Conservation (phyloP, 2,888 invertebrate species). For the Papilio protenor region DNA sequence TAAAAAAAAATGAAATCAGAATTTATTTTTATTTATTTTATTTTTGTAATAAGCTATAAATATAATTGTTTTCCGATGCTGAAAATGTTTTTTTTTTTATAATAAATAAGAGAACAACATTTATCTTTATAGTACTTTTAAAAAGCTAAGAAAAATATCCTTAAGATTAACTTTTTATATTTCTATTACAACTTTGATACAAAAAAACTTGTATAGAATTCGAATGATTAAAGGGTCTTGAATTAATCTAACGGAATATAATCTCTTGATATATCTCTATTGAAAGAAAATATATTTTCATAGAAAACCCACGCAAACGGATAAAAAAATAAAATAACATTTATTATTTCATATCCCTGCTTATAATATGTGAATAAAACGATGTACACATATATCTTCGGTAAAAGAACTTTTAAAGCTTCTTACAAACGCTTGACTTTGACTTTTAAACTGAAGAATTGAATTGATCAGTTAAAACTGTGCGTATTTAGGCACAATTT, state of each 20-base stretch:
- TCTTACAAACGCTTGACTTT: too few species aligned
- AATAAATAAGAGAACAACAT: not conserved
- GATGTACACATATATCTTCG: not conserved
- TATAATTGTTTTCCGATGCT: not conserved
- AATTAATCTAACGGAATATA: constrained; percentile 24
- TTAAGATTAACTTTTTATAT: not conserved
- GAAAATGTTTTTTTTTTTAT: not conserved
- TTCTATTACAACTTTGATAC: constrained; percentile 4
- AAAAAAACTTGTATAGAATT: constrained; percentile 9
- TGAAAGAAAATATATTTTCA: constrained; percentile 1
- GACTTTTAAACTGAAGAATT: too few species aligned
- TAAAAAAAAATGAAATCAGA: too few species aligned
- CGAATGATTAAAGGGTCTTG: constrained; percentile 5
- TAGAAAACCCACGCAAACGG: constrained; percentile 3
- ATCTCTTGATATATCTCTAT: constrained; percentile 20
- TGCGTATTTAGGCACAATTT: too few species aligned
- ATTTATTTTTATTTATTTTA: too few species aligned
- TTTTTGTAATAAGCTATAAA: too few species aligned
- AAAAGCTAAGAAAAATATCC: not conserved
- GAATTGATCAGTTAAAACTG: too few species aligned
- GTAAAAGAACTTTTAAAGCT: not conserved
- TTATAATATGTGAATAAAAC: not conserved
- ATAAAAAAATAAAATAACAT: constrained; percentile 1
- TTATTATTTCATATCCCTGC: not conserved
- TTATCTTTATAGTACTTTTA: not conserved